Evolutionary conservation across 2,888 invertebrate species (phyloP).

Genomic region (Cosmorhoe ocellata): DNA sequence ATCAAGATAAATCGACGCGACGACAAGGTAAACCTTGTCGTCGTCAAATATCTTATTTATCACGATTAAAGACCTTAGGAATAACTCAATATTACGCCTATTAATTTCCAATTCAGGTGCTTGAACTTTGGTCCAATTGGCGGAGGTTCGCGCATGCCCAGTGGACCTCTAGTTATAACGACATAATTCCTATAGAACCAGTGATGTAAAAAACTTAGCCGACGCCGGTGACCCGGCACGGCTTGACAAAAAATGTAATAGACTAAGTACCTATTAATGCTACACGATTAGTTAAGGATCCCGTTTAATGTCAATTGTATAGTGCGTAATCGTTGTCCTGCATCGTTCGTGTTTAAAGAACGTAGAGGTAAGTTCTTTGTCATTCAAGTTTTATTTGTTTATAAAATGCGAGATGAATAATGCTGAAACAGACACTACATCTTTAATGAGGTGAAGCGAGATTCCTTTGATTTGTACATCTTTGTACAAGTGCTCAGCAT

Average conservation of each 20-base stretch:
- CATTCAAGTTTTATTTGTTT: conserved; percentile 16
- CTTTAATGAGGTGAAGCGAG: neutral
- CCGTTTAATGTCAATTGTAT: conserved; percentile 69
- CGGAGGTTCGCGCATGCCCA: conserved; percentile 68
- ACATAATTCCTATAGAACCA: conserved; percentile 58
- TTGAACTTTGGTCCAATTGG: conserved; percentile 68
- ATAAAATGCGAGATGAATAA: conserved; percentile 9
- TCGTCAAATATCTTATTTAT: conserved; percentile 7
- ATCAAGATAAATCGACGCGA: conserved; percentile 4
- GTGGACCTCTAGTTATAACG: conserved; percentile 27
- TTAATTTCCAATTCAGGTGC: conserved; percentile 36
- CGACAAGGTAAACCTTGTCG: conserved; percentile 1
- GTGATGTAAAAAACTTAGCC: conserved; percentile 65
- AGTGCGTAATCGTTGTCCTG: conserved; percentile 44
- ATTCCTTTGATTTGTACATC: neutral
- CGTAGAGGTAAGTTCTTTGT: conserved; percentile 15
- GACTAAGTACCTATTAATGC: conserved; percentile 24
- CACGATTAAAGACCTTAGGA: conserved; percentile 5
- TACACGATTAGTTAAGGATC: conserved; percentile 49
- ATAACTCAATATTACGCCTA: conserved; percentile 12
- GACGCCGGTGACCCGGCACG: conserved; percentile 69
- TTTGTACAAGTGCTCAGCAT: conserved; percentile 6
- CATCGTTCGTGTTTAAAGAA: conserved; percentile 26
- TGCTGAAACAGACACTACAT: neutral
- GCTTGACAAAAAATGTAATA: conserved; percentile 50